Evolutionary conservation across 1,140 invertebrate species (phyloP), one percentile per base, ranked within the genome.

Genomic region (Drosophila ogumai): DNA sequence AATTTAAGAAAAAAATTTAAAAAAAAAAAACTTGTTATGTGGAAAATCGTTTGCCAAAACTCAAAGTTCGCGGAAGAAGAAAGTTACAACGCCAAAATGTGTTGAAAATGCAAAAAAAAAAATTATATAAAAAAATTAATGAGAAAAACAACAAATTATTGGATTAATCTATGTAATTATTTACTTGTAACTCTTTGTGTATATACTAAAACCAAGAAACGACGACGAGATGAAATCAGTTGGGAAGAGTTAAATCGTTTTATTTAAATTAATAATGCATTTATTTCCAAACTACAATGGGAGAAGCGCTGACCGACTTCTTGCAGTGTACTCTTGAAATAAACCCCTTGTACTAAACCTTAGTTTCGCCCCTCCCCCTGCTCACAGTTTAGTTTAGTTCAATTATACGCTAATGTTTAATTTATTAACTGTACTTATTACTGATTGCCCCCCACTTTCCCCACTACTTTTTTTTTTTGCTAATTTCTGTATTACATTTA

Each of bases 341-440:
- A 78, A 90, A 61, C 38, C 31, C 25, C 19, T n/a, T 36, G 32
- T 77, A 77, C 64, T 77, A 60, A 77, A 75, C 46, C n/a, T 31
- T 74, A 58, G 52, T 57, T 44, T 52, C 41, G 28, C 50, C 47
- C 47, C 47, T 28, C 36, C 38, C 58, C 34, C 58, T 41, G 66
- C 55, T 65, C 58, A 72, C 68, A 79, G 59, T 56, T 55, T 73
- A 79, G 75, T 79, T 79, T 79, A 72, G 68, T 72, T 72, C 41
- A 79, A 79, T 79, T 79, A 73, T 79, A 56, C 66, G 77, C 74
- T 90, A 90, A 68, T 85, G 64, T 85, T 88, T 88, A 90, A 88
- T 88, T 88, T 88, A 88, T 88, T 88, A 88, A 88, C 85, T 88
- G 85, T 88, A 88, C 85, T 88, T 88, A 88, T 88, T 79, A 79